Evolutionary conservation across 1,140 invertebrate species (phyloP), one percentile per base, ranked within the genome.

Genomic region (Trichomalopsis sarcophagae): DNA sequence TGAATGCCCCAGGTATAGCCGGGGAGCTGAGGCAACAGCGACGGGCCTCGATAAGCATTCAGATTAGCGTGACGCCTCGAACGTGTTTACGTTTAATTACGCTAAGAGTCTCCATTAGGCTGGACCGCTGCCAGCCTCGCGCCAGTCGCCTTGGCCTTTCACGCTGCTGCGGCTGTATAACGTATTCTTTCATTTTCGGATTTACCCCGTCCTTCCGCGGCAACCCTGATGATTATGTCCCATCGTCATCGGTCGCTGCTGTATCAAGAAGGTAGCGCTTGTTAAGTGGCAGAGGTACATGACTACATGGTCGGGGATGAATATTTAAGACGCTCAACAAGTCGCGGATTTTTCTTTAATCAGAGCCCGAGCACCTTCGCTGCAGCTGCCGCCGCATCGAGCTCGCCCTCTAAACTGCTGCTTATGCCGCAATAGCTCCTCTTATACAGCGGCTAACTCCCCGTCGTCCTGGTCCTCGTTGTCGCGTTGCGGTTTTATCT

Each of bases 11-110:
- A n/a, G 33, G 62, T 62, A 62, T n/a, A 62, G 13, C 27, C 5
- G 80, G 75, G 86, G 88, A 87, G 87, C 89, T 90, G 91, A 91
- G 89, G 90, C 89, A 91, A 91, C 89, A 91, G 88, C 88, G 88
- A 88, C 88, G 86, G 87, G 89, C 90, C 90, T 91, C 90, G 91
- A 92, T 93, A 92, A 92, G 91, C 91, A 91, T 92, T 92, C 87
- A 89, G 92, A 93, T 92, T 92, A 93, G 92, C 89, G 89, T 91
- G 90, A 92, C 91, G 91, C 91, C 91, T 92, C 90, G 89, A 91
- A 93, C 91, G 92, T 93, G 91, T 93, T 93, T 93, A 93, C 91
- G 92, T 93, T 93, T 92, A 93, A 93, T 93, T 93, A 93, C 91
- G 90, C 92, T 92, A 92, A 93, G 92, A 93, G 92, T 92, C 90